A percentile compares a stretch with the other conserved stretches of the same genome.
phyloP scores from a whole-genome alignment of 2,113 vertebrate genomes.

The Brachyhypopomus occidentalis region DNA sequence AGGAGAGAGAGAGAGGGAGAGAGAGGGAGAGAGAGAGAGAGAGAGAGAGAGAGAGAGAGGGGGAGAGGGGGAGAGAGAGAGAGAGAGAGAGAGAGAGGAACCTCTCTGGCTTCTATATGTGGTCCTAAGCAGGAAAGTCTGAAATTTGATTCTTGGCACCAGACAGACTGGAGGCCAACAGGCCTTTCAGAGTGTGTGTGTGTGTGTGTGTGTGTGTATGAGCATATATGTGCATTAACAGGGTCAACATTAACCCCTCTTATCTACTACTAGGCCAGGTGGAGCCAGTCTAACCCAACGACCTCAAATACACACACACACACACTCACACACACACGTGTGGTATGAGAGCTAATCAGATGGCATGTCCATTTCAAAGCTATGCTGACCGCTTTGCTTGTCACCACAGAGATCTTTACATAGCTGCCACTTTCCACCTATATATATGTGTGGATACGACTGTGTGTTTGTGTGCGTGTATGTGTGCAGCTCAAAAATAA shows the following conservation, averaged over 20 bases:
- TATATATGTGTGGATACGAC: neutral
- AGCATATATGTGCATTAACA: slow-evolving; percentile 13
- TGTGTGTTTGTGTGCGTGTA: too few species aligned
- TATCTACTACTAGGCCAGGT: slow-evolving; percentile 41
- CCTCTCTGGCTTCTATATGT: slow-evolving; percentile 22
- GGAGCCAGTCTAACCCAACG: slow-evolving; percentile 38
- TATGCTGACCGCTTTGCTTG: slow-evolving; percentile 25
- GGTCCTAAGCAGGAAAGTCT: slow-evolving; percentile 36
- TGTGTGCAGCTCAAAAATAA: too few species aligned
- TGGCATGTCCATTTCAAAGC: slow-evolving; percentile 37
- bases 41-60: slow-evolving; percentile 42
- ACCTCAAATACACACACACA: neutral
- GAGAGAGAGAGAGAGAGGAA: slow-evolving; percentile 8
- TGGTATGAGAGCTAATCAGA: slow-evolving; percentile 36
- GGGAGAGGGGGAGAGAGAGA: slow-evolving; percentile 47
- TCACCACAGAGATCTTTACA: slow-evolving; percentile 42
- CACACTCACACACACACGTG: slow-evolving; percentile 8
- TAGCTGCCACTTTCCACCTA: slow-evolving; percentile 38
- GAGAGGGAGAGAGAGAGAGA: slow-evolving; percentile 49
- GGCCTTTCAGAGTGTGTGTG: too few species aligned
- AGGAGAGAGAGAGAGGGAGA: neutral
- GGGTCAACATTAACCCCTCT: slow-evolving; percentile 42
- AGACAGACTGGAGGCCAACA: slow-evolving; percentile 34
- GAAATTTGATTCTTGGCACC: slow-evolving; percentile 45
- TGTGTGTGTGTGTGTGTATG: slow-evolving; percentile 13